Percentiles rank a stretch among this genome's conserved stretches.
phyloP scores from a whole-genome alignment of 2,888 invertebrate genomes.

The Zele albiditarsus region DNA sequence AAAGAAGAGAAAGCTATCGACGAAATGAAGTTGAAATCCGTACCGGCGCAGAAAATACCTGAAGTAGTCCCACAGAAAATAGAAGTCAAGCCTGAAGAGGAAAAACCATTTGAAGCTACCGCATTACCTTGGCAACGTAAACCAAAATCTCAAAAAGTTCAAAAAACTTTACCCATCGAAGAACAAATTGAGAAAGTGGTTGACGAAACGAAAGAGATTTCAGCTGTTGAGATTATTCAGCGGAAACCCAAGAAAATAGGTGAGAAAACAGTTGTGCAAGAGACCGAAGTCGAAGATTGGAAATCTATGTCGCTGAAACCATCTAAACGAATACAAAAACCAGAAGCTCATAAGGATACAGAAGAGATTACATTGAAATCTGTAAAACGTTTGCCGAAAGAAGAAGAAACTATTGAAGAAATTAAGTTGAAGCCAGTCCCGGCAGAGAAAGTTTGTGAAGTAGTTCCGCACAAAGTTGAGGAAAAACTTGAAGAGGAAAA shows the following conservation, averaged over 20 bases:
- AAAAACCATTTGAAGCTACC: conserved; percentile 52
- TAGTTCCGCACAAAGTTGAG: not conserved
- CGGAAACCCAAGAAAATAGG: conserved; percentile 1
- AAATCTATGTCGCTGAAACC: conserved; percentile 54
- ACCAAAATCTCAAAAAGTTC: conserved; percentile 32
- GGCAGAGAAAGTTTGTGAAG: conserved; percentile 23
- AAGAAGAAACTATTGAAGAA: conserved; percentile 47
- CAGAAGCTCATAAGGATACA: conserved; percentile 65
- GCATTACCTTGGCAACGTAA: conserved; percentile 53
- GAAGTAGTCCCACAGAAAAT: conserved; percentile 53
- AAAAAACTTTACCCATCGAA: conserved; percentile 9
- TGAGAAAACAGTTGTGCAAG: conserved; percentile 34
- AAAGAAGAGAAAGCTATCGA: conserved; percentile 47
- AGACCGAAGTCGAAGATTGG: conserved; percentile 55
- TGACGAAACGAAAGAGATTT: conserved; percentile 53
- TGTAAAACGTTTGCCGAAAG: conserved; percentile 58
- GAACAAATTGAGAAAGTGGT: conserved; percentile 49
- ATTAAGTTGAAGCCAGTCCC: conserved; percentile 44
- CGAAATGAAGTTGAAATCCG: conserved; percentile 1
- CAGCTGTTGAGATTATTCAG: not conserved
- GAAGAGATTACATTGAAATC: conserved; percentile 62
- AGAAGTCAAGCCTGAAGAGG: conserved; percentile 48
- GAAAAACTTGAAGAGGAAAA: conserved; percentile 70
- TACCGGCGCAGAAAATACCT: conserved; percentile 50
- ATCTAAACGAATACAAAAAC: conserved; percentile 55